These are phyloP conservation scores for Lophius americanus DNA, from an alignment of 2,797 vertebrate genomes.

Conservation along the genomic window DNA sequence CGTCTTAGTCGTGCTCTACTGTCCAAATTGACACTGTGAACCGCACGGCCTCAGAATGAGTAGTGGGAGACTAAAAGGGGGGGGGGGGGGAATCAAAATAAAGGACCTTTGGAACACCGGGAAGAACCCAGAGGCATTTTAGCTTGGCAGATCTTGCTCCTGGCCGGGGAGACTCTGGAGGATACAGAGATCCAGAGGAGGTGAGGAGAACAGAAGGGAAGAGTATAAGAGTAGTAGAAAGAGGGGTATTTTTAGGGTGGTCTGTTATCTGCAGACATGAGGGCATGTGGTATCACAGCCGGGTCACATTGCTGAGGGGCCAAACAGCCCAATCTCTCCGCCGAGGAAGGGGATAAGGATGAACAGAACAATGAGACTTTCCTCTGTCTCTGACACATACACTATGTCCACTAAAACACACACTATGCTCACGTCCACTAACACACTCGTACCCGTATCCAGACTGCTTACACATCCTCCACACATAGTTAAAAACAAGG, in stretches of 20 bases:
- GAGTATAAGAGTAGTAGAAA: constrained; percentile 41
- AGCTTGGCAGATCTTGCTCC: constrained; percentile 62
- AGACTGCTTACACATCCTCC: constrained; percentile 27
- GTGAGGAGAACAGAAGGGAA: constrained; percentile 61
- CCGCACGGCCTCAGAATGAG: constrained; percentile 38
- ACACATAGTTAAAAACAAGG: constrained; percentile 22
- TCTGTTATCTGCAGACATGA: constrained; percentile 74
- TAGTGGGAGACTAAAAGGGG: constrained; percentile 32
- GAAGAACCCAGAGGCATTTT: constrained; percentile 59
- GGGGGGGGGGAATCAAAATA: constrained; percentile 52
- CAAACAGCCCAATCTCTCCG: constrained; percentile 53
- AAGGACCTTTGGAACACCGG: constrained; percentile 61
- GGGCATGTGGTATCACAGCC: constrained; percentile 63
- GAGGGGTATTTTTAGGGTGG: constrained; percentile 81
- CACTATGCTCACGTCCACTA: constrained; percentile 54
- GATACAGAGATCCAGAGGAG: constrained; percentile 63
- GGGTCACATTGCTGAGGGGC: constrained; percentile 73
- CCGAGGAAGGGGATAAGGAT: constrained; percentile 66
- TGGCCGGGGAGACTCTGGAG: constrained; percentile 55
- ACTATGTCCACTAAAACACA: constrained; percentile 9
- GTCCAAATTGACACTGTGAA: constrained; percentile 46
- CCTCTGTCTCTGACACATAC: constrained; percentile 19
- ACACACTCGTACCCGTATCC: constrained; percentile 39
- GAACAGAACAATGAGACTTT: constrained; percentile 61
- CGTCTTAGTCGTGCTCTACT: constrained; percentile 59